Evolutionary conservation across 2,113 vertebrate species (phyloP).

Genomic region (Vulpes ferrilata): DNA sequence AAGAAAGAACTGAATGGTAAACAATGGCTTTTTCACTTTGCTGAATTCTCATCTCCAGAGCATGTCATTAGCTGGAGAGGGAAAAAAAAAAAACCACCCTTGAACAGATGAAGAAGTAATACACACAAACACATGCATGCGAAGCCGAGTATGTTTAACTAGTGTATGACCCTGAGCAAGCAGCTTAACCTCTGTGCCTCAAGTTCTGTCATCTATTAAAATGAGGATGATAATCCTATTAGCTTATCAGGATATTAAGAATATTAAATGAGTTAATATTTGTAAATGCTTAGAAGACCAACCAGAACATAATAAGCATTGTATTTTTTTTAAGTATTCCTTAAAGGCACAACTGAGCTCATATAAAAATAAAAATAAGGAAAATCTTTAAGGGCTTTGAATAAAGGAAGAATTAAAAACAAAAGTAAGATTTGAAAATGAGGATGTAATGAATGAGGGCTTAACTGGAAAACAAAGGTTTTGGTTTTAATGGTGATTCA

Average conservation of each 20-base stretch:
- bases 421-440: constrained; percentile 6
- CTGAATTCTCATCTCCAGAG: neutral
- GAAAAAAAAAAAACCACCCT: neutral
- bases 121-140: too few species aligned
- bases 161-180: neutral
- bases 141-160: neutral
- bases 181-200: neutral
- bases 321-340: neutral
- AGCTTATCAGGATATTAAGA: neutral
- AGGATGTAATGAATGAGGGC: neutral
- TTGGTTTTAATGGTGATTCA: neutral
- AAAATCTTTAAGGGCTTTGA: neutral
- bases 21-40: neutral
- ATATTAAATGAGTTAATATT: constrained; percentile 8
- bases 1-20: neutral
- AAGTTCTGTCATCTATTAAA: neutral
- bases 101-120: neutral
- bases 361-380: constrained; percentile 5
- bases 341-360: neutral
- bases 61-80: neutral
- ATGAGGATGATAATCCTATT: neutral
- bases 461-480: neutral
- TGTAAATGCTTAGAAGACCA: neutral
- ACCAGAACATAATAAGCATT: neutral
- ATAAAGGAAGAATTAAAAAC: constrained; percentile 28